Evolutionary conservation across 2,797 vertebrate species (phyloP), one percentile per base, ranked within the genome.

Genomic region (Periparus ater): DNA sequence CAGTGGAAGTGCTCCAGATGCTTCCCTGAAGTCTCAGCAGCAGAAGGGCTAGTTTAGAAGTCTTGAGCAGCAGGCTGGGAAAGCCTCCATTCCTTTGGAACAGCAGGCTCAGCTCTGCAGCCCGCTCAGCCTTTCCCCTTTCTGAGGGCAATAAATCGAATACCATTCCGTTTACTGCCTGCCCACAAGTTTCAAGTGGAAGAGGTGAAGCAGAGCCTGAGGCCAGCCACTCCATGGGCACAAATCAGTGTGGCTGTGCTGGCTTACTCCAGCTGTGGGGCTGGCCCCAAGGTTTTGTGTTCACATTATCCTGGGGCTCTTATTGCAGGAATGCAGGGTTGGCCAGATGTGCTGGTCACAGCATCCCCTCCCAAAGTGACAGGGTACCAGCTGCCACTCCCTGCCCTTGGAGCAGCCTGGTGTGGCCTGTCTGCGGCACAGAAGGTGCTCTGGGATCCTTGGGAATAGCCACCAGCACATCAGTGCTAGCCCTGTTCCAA

Each of bases 261-360:
- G 25, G 45, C n/a, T 94, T 72, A 79, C 80, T 58, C 96, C 91
- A 89, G 93, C 96, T 92, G 85, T 54, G 89, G 65, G 23, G 17
- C 81, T 94, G 93, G 93, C 91, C 95, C 85, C 9, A 3, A 91
- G 85, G 74, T 82, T 95, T 90, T 94, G 45, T 72, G 80, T 87
- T 95, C 95, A 30, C 27, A 17, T 95, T 95, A 94, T 89, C 88
- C 89, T 66, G 93, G 68, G 94, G 88, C 85, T 96, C 93, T 75
- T 91, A 54, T 93, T 96, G 94, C 96, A 95, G 77, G 93, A 96
- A 96, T 94, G 95, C 14, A 7, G 89, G 16, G n/a, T 36, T 95
- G 91, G 85, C 95, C 96, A 96, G 85, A 95, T 97, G 95, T 96
- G 88, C 83, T 90, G 66, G 94, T 87, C 72, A n/a, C 34, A 36